phyloP scores from a whole-genome alignment of 2,888 invertebrate species.

The Platerodrilus igneus region DNA sequence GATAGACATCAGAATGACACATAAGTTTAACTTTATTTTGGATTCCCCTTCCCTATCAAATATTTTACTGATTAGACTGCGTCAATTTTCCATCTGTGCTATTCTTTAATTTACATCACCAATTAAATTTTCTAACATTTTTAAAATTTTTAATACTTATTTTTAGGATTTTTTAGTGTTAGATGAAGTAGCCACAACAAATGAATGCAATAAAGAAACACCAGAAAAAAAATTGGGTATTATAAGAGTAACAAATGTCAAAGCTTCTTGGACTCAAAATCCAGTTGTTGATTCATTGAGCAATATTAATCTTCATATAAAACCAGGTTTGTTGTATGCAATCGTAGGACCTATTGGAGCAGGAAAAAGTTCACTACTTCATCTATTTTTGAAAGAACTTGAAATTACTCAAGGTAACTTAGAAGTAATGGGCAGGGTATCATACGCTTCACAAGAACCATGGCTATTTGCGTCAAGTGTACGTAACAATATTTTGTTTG shows the following conservation, averaged over 20 bases:
- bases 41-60: no score
- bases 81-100: no score
- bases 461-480: slow-evolving; percentile 72
- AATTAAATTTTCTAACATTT: no score
- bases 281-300: slow-evolving; percentile 48
- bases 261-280: slow-evolving; percentile 39
- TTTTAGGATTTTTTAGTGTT: slow-evolving; percentile 17
- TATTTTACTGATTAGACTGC: no score
- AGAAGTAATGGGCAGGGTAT: slow-evolving; percentile 57
- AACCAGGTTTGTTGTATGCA: slow-evolving; percentile 49
- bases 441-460: slow-evolving; percentile 75
- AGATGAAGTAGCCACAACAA: slow-evolving; percentile 15
- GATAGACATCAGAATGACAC: no score
- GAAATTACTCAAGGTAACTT: slow-evolving; percentile 58
- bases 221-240: slow-evolving; percentile 16
- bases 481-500: slow-evolving; percentile 76
- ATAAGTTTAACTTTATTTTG: no score
- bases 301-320: slow-evolving; percentile 50
- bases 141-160: no score
- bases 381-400: slow-evolving; percentile 69
- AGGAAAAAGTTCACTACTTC: slow-evolving; percentile 65
- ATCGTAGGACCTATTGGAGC: slow-evolving; percentile 64
- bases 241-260: slow-evolving; percentile 27
- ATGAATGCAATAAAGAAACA: background rate
- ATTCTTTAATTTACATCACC: no score